Conservation (phyloP, 2,113 vertebrate species). For the Hemiprocne comata region DNA sequence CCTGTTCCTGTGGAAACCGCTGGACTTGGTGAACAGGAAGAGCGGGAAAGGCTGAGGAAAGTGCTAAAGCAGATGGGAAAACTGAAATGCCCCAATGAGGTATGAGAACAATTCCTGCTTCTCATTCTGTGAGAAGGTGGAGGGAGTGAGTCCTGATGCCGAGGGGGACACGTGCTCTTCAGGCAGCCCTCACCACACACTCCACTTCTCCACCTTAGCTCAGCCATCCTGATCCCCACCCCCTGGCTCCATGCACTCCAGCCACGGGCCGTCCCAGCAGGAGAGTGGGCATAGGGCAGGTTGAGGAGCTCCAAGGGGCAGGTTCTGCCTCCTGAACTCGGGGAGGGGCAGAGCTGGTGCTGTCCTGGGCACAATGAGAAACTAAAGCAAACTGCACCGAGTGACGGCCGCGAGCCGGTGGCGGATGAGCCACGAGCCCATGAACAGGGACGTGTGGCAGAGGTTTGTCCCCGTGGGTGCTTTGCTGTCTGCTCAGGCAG, state of each 20-base stretch:
- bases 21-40: slow-evolving; percentile 84
- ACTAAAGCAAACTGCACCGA: background rate
- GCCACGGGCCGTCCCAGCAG: accelerated
- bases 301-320: background rate
- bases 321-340: background rate
- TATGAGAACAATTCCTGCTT: slow-evolving; percentile 61
- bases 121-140: background rate
- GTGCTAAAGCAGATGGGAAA: slow-evolving; percentile 97
- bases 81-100: slow-evolving; percentile 95
- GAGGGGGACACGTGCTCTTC: background rate
- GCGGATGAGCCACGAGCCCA: slow-evolving; percentile 33
- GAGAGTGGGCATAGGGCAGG: background rate
- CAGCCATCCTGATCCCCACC: background rate
- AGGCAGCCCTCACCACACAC: background rate
- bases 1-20: slow-evolving; percentile 81
- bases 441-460: background rate
- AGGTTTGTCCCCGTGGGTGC: background rate
- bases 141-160: background rate
- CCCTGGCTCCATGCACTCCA: background rate
- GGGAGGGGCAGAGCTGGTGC: background rate
- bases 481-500: background rate
- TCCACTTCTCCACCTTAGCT: accelerated
- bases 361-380: background rate
- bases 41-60: slow-evolving; percentile 89
- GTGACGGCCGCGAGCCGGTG: background rate